These are phyloP conservation scores for Catalaphyllia jardinei DNA, from an alignment of 64 coral and sea anemone species.

Conservation along the genomic window DNA sequence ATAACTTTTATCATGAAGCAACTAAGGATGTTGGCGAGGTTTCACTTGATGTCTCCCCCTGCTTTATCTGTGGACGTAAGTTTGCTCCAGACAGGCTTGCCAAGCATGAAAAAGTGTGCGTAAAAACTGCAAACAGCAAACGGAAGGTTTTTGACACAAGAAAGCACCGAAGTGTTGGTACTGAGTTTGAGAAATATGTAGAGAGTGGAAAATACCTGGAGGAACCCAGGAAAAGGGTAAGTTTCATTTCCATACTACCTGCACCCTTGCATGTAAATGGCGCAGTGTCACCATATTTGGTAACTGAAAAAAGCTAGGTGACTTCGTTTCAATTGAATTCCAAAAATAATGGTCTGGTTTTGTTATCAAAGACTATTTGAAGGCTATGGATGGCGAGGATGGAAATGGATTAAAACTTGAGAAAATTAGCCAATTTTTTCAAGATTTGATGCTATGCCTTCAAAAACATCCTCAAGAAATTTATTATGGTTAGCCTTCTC, in stretches of 20 bases:
- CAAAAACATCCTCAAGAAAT: no score
- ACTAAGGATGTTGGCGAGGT: conserved; percentile 34
- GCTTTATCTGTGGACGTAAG: conserved; percentile 88
- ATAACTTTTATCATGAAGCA: conserved; percentile 72
- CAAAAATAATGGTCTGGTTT: no score
- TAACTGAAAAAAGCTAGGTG: no score
- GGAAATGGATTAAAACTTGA: no score
- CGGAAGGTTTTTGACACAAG: conserved; percentile 84
- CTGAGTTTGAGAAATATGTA: conserved; percentile 82
- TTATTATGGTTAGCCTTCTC: no score
- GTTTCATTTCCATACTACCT: not conserved
- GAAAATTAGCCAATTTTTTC: no score
- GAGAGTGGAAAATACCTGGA: conserved; percentile 64
- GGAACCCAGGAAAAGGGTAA: conserved; percentile 74
- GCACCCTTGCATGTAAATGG: no score
- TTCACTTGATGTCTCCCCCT: conserved; percentile 58
- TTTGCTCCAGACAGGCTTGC: conserved; percentile 82
- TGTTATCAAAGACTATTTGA: no score
- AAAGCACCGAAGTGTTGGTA: conserved; percentile 79
- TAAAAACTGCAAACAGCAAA: conserved; percentile 61
- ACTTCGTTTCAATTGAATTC: no score
- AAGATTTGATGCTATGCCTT: no score
- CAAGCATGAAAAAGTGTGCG: conserved; percentile 85
- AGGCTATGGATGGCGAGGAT: no score
- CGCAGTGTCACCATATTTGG: no score